Conservation (phyloP, 1,140 invertebrate genomes). For the Hirudo medicinalis region DNA sequence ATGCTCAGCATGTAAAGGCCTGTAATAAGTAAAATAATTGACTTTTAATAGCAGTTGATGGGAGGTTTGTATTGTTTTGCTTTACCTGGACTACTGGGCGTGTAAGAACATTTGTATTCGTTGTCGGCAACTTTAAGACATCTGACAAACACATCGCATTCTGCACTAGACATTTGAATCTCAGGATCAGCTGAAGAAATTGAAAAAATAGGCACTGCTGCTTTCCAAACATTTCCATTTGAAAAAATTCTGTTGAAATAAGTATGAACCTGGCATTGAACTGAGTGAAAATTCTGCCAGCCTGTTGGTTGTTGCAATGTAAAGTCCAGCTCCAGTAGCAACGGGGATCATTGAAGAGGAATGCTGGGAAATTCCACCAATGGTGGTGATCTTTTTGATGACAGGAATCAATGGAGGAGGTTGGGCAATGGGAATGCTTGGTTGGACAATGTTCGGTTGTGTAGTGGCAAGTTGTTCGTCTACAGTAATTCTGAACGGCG, state of each 20-base stretch:
- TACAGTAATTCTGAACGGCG: constrained; percentile 76
- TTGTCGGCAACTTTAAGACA: not conserved
- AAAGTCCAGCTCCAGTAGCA: not conserved
- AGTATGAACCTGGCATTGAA: not conserved
- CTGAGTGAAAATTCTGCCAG: not conserved
- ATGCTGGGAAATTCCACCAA: not conserved
- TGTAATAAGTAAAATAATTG: not conserved
- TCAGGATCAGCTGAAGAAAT: not conserved
- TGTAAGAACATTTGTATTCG: constrained; percentile 8
- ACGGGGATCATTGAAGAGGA: not conserved
- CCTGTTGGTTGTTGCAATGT: not conserved
- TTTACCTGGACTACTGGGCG: not conserved
- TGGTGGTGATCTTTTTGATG: not conserved
- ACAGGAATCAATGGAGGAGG: not conserved
- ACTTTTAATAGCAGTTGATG: not conserved
- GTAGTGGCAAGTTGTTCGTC: not conserved
- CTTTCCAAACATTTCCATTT: not conserved
- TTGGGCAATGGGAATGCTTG: not conserved
- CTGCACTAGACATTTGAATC: not conserved
- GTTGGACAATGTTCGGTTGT: not conserved
- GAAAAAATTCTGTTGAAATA: not conserved
- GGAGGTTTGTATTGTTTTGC: no score
- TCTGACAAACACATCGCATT: constrained; percentile 7
- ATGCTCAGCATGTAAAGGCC: constrained; percentile 8
- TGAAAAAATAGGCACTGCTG: not conserved